Conservation (phyloP, 2,113 vertebrate species). For the Daphoenositta chrysoptera region DNA sequence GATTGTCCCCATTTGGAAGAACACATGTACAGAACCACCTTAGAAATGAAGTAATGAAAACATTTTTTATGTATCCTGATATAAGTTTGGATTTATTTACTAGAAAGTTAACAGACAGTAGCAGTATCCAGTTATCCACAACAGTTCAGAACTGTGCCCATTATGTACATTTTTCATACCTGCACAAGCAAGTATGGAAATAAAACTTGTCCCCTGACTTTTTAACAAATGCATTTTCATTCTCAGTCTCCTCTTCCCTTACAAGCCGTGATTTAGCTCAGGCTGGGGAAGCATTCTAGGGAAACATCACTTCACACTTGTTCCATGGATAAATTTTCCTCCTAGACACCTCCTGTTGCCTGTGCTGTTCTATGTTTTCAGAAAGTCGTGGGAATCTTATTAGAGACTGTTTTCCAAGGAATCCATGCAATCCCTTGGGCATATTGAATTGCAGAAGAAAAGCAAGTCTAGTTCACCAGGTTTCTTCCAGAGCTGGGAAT, state of each 20-base stretch:
- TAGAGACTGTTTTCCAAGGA: neutral
- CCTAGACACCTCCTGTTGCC: conserved; percentile 26
- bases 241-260: neutral
- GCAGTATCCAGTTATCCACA: neutral
- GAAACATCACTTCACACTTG: neutral
- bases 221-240: neutral
- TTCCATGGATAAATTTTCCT: neutral
- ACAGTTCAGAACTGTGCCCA: rapidly evolving
- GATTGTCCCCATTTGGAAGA: neutral
- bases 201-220: neutral
- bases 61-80: neutral
- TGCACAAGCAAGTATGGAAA: neutral
- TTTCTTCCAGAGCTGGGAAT: neutral
- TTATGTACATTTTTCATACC: neutral
- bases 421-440: neutral
- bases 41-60: neutral
- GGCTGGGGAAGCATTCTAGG: neutral
- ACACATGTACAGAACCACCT: neutral
- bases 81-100: neutral
- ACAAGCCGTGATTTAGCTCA: neutral
- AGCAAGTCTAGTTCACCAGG: neutral
- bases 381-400: neutral
- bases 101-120: neutral
- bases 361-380: neutral
- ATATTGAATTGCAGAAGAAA: neutral